phyloP scores from a whole-genome alignment of 2,113 vertebrate genomes.

The Eulemur macaco region DNA sequence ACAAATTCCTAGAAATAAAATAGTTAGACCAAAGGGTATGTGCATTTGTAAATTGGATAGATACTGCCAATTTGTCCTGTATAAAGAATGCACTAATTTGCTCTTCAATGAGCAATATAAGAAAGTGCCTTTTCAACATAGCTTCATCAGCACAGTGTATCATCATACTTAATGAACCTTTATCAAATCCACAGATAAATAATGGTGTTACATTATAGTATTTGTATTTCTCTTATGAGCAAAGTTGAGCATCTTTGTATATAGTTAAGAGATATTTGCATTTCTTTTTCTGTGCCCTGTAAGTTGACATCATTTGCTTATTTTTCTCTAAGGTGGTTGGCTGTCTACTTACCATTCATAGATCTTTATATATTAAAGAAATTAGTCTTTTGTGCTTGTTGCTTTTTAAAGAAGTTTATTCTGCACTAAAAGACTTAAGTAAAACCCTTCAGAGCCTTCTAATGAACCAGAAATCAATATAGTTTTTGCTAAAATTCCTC shows the following conservation, averaged over 20 bases:
- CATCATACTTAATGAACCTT: background rate
- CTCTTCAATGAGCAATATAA: background rate
- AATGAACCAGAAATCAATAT: slow-evolving; percentile 4
- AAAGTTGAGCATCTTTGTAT: background rate
- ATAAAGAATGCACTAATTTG: background rate
- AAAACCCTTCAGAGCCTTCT: background rate
- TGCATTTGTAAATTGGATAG: background rate
- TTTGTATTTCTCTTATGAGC: background rate
- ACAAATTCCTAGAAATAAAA: background rate
- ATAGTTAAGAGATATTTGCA: background rate
- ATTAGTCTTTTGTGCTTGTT: background rate
- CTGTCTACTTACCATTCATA: background rate
- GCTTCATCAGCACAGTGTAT: background rate
- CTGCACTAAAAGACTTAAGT: background rate
- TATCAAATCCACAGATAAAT: background rate
- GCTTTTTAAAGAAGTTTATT: slow-evolving; percentile 7
- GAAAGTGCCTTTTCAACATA: background rate
- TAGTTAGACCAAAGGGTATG: background rate
- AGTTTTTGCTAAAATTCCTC: background rate
- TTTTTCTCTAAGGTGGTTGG: background rate
- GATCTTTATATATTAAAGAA: background rate
- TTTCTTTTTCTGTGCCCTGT: background rate
- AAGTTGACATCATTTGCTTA: background rate
- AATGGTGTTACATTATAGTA: background rate
- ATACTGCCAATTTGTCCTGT: background rate